These are phyloP conservation scores for Lycorma delicatula DNA, from an alignment of 1,140 invertebrate species.

Conservation along the genomic window DNA sequence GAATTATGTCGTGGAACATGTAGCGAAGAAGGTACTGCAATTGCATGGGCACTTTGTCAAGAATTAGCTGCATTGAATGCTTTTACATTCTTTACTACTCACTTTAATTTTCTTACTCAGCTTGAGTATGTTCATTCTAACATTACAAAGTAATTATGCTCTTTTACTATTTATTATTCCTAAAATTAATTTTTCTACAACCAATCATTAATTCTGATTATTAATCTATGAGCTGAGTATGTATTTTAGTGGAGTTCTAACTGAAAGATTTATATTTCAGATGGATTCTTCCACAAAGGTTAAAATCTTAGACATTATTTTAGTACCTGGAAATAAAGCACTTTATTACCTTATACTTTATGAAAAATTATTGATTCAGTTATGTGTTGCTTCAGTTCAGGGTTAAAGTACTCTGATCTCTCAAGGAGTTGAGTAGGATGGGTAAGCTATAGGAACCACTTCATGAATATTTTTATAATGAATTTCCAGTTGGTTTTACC, in stretches of 20 bases:
- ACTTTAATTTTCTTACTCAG: conserved; percentile 65
- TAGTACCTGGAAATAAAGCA: no score
- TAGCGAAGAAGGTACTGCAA: conserved; percentile 69
- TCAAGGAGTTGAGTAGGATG: no score
- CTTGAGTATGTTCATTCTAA: conserved; percentile 65
- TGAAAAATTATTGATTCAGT: no score
- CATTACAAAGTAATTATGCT: conserved; percentile 59
- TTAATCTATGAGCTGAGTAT: background rate
- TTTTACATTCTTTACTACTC: conserved; percentile 75
- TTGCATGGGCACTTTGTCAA: conserved; percentile 77
- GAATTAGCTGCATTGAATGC: conserved; percentile 55
- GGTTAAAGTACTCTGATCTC: no score
- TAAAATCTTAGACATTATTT: no score
- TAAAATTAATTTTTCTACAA: background rate
- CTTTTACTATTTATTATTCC: background rate
- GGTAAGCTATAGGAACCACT: no score
- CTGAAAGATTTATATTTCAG: background rate
- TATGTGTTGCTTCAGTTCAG: no score
- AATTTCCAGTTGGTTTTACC: no score
- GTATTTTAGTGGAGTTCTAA: background rate
- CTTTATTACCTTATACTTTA: no score
- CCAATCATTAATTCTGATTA: background rate
- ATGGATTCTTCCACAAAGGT: no score
- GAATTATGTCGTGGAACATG: conserved; percentile 73
- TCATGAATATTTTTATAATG: no score